A percentile compares a stretch with the other conserved stretches of the same genome.
phyloP scores from a whole-genome alignment of 2,113 vertebrate species.

The Phalacrocorax brasilianus region DNA sequence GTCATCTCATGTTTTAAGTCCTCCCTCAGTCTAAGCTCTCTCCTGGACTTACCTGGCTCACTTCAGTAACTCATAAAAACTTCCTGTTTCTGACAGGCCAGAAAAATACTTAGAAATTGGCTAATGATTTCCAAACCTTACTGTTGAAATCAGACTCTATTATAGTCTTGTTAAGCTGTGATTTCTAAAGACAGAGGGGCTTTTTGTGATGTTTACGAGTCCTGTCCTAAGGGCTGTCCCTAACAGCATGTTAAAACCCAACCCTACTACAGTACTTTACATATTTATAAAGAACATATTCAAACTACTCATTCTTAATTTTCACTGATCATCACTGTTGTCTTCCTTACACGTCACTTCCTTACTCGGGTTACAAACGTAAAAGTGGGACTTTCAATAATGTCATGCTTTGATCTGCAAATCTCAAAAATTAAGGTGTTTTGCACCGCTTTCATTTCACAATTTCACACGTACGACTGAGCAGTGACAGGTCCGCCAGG shows the following conservation, averaged over 20 bases:
- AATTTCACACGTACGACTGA: neutral
- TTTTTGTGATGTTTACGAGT: neutral
- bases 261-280: neutral
- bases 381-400: neutral
- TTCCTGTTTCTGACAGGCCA: neutral
- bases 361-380: neutral
- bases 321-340: neutral
- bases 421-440: neutral
- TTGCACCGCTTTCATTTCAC: neutral
- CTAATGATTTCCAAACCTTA: neutral
- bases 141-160: neutral
- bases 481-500: neutral
- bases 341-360: neutral
- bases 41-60: neutral
- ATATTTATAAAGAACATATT: neutral
- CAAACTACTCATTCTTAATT: neutral
- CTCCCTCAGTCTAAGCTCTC: neutral
- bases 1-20: neutral
- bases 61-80: neutral
- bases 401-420: accelerated
- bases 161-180: neutral
- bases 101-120: neutral
- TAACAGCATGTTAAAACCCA: neutral
- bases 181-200: neutral
- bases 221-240: neutral